Base-by-base conservation (phyloP, 2,797 vertebrate species). In the Megalops cyprinoides region DNA sequence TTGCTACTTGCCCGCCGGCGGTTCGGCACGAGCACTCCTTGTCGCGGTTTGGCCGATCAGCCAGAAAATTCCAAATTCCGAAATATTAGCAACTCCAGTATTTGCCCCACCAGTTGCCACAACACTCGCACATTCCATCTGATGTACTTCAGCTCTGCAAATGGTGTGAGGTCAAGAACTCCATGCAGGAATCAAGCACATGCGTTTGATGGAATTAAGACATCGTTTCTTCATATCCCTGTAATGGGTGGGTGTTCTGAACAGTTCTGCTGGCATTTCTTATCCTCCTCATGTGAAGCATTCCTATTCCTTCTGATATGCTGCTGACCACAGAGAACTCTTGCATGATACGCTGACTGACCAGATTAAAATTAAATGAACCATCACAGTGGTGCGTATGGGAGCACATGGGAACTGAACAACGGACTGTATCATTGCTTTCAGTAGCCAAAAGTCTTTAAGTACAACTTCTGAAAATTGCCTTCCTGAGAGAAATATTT, bases 111-210 rank as follows among this genome's bases (percentile, higher is more conserved):
- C 28, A 78, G 79, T 87, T 86, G 80, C 86, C 81, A 84, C 82
- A 84, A 82, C 83, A 83, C 31, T 53, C 10, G 3, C 44, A 75
- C 69, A 60, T 67, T 79, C 25, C n/a, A 37, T 81, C 74, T 62
- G 34, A 8, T n/a, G 53, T 53, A 65, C 25, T 71, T 31, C 12
- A 60, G 14, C 18, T 58, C 12, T 5, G 34, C 5, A 67, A 37
- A 53, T 69, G 23, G 80, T 49, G 80, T 80, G 83, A 82, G 84
- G 74, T 28, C 53, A 79, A 80, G 37, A 73, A 86, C 14, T 51
- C 58, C 56, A 62, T 25, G 10, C 31, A 25, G 62, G 51, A 53
- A 81, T 81, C 53, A 82, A 78, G 51, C 74, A 10, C 25, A 58
- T 69, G 48, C 76, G 79, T 82, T 75, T 77, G 56, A 79, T 79